Evolutionary conservation across 2,113 vertebrate species (phyloP).

Genomic region (Thomomys bottae): DNA sequence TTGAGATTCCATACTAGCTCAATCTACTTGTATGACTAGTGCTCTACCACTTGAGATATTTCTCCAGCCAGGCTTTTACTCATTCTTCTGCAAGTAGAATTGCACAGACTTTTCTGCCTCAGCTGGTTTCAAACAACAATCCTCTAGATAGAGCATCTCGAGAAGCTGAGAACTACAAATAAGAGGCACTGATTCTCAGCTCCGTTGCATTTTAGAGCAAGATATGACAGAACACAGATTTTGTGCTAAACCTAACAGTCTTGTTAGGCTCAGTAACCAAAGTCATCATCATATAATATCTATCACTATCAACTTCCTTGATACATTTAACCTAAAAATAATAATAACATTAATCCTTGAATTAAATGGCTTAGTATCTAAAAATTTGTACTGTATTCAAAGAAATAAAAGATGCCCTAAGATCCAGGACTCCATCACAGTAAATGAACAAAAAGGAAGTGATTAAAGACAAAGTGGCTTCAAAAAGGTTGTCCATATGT

Average conservation of each 20-base stretch:
- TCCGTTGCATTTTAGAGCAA: background rate
- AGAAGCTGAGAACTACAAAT: too few species aligned
- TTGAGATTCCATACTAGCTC: too few species aligned
- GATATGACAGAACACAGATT: background rate
- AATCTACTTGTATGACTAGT: too few species aligned
- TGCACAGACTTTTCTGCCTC: too few species aligned
- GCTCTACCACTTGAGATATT: too few species aligned
- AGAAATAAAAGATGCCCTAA: slow-evolving; percentile 67
- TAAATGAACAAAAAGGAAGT: slow-evolving; percentile 62
- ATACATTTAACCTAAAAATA: slow-evolving; percentile 26
- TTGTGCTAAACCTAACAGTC: background rate
- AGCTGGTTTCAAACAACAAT: too few species aligned
- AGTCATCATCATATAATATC: background rate
- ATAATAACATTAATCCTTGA: slow-evolving; percentile 7
- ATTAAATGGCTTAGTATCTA: slow-evolving; percentile 39
- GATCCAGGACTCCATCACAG: slow-evolving; percentile 2
- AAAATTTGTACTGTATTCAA: slow-evolving; percentile 8
- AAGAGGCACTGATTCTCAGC: too few species aligned
- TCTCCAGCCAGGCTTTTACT: too few species aligned
- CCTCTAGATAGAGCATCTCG: too few species aligned
- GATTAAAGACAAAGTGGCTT: slow-evolving; percentile 62
- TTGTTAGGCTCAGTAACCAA: background rate
- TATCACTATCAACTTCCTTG: slow-evolving; percentile 1
- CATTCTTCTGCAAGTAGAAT: too few species aligned
- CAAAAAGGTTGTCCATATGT: slow-evolving; percentile 67